Evolutionary conservation across 2,888 invertebrate genomes (phyloP), one percentile per base, ranked within the genome.

Genomic region (Minunthozetes semirufus): DNA sequence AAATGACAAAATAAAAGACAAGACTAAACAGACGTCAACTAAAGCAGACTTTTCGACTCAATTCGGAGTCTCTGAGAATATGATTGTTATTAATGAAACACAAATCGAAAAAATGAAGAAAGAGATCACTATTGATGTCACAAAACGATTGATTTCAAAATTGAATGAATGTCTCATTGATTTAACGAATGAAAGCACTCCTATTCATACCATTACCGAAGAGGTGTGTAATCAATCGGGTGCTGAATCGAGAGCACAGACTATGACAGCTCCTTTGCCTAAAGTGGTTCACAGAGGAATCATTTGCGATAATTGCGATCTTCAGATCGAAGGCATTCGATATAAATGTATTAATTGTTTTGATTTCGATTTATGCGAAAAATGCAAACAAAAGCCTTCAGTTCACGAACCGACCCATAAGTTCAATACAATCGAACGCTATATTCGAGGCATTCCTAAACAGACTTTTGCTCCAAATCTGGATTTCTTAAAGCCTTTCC

Each of bases 261-360:
- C 48, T n/a, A 3, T n/a, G 5, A 61, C 5, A 22, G 33, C 9
- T 22, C 13, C 19, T 1, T 19, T n/a, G 19, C n/a, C 53, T 53
- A 22, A 74, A 73, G 74, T 76, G 3, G 59, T 79, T 61, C 79
- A 79, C 61, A 25, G 11, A n/a, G 81, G 80, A 15, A 80, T 83
- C n/a, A 76, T 80, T 6, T 83, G 83, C 80, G 82, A 83, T 76
- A 79, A 79, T 68, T 83, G 83, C 78, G 80, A 81, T 46, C 78
- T 78, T 59, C 76, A 78, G 11, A 81, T 83, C 72, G 79, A 80
- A 17, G 83, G 83, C 75, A 78, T 80, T 15, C 78, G 83, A 68
- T 83, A 82, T 78, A 83, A 82, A 76, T 83, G 83, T 79, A 83
- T 82, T 2, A 82, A 82, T 77, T 83, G 83, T 78, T 74, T 78